A percentile compares a stretch with the other conserved stretches of the same genome.
These are phyloP conservation scores for Rotaria macrura DNA, from an alignment of 2,888 invertebrate species.

Conservation along the genomic window DNA sequence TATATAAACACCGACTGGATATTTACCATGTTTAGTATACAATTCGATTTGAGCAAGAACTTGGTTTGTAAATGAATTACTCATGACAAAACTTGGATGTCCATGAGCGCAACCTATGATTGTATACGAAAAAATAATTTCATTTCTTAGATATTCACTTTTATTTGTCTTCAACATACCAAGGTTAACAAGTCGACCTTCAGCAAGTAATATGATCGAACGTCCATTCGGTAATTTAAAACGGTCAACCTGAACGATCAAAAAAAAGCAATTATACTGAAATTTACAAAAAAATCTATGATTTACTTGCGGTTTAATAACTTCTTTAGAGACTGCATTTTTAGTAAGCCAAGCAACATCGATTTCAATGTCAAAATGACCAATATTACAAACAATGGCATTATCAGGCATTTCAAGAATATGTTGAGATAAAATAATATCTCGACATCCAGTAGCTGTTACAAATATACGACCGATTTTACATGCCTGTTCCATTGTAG, in stretches of 20 bases:
- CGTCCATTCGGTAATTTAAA: conserved; percentile 76
- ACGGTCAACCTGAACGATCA: conserved; percentile 60
- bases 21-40: conserved; percentile 76
- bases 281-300: no score
- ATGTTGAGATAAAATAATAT: conserved; percentile 76
- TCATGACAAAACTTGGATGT: conserved; percentile 98
- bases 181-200: conserved; percentile 89
- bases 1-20: conserved; percentile 78
- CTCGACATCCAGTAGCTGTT: conserved; percentile 92
- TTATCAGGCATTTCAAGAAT: conserved; percentile 85
- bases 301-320: conserved; percentile 89
- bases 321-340: conserved; percentile 73
- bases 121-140: not conserved
- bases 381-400: conserved; percentile 94
- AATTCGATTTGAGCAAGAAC: conserved; percentile 93
- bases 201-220: conserved; percentile 83
- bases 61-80: conserved; percentile 96
- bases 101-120: conserved; percentile 83
- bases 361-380: conserved; percentile 96
- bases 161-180: not conserved
- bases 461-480: conserved; percentile 88
- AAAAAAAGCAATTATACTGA: no score
- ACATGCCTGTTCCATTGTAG: conserved; percentile 87
- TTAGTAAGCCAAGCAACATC: conserved; percentile 87
- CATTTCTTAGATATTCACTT: no score